These are phyloP conservation scores for Perca flavescens DNA, from an alignment of 2,113 vertebrate genomes.

Conservation along the genomic window DNA sequence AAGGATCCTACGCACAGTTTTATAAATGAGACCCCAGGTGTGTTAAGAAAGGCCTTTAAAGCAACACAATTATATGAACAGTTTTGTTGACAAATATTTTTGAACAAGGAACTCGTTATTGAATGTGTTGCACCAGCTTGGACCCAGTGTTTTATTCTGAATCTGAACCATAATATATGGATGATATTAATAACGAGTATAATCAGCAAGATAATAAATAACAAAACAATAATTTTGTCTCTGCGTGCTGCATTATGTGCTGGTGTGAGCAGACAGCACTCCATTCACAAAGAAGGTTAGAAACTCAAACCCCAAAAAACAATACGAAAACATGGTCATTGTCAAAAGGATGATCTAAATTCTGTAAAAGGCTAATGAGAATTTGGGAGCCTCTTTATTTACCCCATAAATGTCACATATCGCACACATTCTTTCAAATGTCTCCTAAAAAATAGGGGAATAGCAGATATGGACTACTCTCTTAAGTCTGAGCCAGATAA, in stretches of 20 bases:
- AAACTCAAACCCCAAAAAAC: conserved; percentile 5
- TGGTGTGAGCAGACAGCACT: no score
- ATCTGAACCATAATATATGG: background rate
- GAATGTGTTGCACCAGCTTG: background rate
- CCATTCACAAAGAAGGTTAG: background rate
- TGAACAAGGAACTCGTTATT: background rate
- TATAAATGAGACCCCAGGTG: no score
- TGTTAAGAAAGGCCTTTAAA: no score
- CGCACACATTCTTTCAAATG: background rate
- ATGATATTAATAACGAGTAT: background rate
- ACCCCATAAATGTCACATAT: background rate
- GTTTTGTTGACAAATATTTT: background rate
- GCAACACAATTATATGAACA: background rate
- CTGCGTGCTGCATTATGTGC: background rate
- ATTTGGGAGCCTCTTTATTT: background rate
- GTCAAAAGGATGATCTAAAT: background rate
- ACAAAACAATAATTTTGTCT: background rate
- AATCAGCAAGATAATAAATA: background rate
- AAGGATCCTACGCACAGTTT: no score
- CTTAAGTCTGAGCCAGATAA: background rate
- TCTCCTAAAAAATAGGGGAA: background rate
- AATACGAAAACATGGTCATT: background rate
- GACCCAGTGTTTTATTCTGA: background rate
- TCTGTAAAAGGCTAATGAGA: background rate
- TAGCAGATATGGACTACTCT: background rate